A percentile compares a stretch with the other conserved stretches of the same genome.
Evolutionary conservation across 2,113 vertebrate species (phyloP).

Genomic region (Dipodomys spectabilis): DNA sequence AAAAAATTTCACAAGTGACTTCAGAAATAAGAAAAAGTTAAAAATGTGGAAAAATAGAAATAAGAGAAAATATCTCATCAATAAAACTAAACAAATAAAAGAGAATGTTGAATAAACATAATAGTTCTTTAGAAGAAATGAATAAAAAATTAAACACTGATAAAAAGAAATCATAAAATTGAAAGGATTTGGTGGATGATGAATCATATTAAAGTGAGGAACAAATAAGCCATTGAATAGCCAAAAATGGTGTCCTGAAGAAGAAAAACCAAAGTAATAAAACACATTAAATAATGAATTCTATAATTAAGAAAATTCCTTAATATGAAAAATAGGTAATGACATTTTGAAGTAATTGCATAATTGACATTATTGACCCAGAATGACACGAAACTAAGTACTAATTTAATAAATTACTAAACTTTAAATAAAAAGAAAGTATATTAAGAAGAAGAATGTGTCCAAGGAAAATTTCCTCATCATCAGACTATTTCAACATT

Average conservation of each 20-base stretch:
- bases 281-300: neutral
- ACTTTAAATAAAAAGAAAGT: constrained; percentile 12
- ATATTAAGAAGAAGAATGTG: neutral
- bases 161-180: neutral
- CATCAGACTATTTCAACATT: neutral
- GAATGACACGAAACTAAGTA: neutral
- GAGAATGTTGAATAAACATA: neutral
- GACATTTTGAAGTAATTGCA: neutral
- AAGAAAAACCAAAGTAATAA: constrained; percentile 11
- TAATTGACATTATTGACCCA: neutral
- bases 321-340: neutral
- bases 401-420: neutral
- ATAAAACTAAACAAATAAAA: constrained; percentile 33
- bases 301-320: neutral
- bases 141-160: neutral
- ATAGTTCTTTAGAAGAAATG: neutral
- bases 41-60: neutral
- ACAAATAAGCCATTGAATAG: neutral
- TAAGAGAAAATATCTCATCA: neutral
- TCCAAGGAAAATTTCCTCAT: neutral
- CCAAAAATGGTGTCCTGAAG: neutral
- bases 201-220: neutral
- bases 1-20: neutral
- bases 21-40: neutral
- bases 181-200: neutral